These are phyloP conservation scores for Holothuria leucospilota DNA, from an alignment of 53 echinoderm and acorn worm genomes.

Conservation along the genomic window DNA sequence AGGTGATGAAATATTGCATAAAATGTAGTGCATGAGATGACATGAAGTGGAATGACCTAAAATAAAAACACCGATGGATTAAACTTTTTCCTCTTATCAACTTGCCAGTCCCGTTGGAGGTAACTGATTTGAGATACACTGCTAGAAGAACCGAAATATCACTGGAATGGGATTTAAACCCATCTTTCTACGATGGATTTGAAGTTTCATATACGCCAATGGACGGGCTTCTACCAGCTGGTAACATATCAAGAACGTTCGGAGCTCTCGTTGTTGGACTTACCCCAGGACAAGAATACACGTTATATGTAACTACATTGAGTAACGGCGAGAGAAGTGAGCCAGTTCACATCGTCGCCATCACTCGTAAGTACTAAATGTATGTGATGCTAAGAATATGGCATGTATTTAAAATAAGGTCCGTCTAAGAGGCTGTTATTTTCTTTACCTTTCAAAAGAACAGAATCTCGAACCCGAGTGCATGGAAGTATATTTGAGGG, in stretches of 20 bases:
- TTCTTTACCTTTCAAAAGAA: too few species aligned
- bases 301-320: neutral
- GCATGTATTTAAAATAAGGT: too few species aligned
- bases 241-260: neutral
- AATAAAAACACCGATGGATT: too few species aligned
- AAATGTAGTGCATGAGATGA: too few species aligned
- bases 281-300: constrained; percentile 21
- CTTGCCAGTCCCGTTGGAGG: neutral
- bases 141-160: constrained; percentile 11
- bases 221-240: constrained; percentile 1
- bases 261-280: neutral
- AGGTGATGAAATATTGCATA: too few species aligned
- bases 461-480: too few species aligned
- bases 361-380: neutral
- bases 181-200: neutral
- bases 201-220: constrained; percentile 17
- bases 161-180: neutral
- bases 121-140: neutral
- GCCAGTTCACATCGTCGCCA: neutral
- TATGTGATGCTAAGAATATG: too few species aligned
- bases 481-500: too few species aligned
- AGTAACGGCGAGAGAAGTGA: neutral
- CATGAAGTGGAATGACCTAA: too few species aligned
- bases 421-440: too few species aligned
- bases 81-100: neutral